These are phyloP conservation scores for Orbicella faveolata DNA, from an alignment of 64 coral and sea anemone genomes.

Conservation along the genomic window DNA sequence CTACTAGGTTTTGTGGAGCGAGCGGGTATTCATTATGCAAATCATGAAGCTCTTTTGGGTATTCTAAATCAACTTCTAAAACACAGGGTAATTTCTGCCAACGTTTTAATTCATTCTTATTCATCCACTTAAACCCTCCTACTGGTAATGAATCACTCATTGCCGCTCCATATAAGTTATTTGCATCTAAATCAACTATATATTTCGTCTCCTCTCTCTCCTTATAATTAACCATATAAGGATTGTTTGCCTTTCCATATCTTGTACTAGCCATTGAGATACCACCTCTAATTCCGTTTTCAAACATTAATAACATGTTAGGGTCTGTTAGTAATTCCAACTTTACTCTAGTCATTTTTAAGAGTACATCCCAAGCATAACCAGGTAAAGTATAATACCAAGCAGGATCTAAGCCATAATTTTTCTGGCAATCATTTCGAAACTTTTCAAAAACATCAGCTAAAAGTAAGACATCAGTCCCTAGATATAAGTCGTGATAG, in stretches of 20 bases:
- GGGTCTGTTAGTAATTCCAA: not conserved
- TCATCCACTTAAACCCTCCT: constrained; percentile 17
- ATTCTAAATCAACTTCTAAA: not conserved
- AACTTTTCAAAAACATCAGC: not conserved
- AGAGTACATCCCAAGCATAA: not conserved
- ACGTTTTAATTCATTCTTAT: not conserved
- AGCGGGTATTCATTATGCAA: not conserved
- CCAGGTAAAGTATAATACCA: not conserved
- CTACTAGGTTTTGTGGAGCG: not conserved
- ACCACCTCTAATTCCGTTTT: not conserved
- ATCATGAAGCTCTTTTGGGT: not conserved
- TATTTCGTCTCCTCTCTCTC: not conserved
- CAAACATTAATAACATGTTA: not conserved
- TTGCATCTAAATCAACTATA: not conserved
- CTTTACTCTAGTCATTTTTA: not conserved
- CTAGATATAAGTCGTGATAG: not conserved
- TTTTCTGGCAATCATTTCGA: not conserved
- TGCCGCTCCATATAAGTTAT: not conserved
- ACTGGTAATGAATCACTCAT: not conserved
- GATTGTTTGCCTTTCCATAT: not conserved
- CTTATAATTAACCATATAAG: not conserved
- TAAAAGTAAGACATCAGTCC: not conserved
- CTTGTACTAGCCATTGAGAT: not conserved
- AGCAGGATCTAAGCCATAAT: not conserved
- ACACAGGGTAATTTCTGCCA: not conserved